A percentile compares a stretch with the other conserved stretches of the same genome.
Evolutionary conservation across 2,113 vertebrate genomes (phyloP).

Genomic region (Ciconia maguari): DNA sequence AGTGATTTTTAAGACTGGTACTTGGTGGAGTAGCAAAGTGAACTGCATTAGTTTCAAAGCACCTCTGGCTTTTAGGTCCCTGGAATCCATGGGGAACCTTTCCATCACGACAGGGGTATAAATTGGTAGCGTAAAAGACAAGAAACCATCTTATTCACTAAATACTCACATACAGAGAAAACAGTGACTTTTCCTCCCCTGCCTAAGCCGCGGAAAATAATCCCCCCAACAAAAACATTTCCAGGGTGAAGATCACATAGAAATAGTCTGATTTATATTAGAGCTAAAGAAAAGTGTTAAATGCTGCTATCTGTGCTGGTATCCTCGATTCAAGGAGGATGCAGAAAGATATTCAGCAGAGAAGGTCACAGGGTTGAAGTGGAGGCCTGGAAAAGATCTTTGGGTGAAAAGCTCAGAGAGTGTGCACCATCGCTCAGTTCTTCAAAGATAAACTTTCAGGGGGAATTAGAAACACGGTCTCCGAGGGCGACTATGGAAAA

Average conservation of each 20-base stretch:
- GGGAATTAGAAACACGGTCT: not conserved
- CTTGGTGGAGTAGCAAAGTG: not conserved
- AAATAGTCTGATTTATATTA: not conserved
- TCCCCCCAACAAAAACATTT: not conserved
- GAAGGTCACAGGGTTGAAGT: not conserved
- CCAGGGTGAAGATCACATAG: not conserved
- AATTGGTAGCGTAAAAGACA: not conserved
- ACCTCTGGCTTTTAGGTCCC: not conserved
- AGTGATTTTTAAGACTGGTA: not conserved
- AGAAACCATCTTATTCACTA: not conserved
- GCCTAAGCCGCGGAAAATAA: not conserved
- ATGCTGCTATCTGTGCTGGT: not conserved
- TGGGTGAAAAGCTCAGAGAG: not conserved
- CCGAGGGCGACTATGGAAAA: rapidly evolving
- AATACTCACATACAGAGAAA: not conserved
- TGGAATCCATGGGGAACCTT: not conserved
- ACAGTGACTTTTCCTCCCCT: not conserved
- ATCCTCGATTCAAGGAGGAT: not conserved
- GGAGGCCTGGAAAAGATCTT: not conserved
- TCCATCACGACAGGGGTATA: not conserved
- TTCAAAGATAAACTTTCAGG: not conserved
- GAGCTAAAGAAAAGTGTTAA: not conserved
- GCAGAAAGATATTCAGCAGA: not conserved
- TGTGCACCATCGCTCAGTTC: rapidly evolving
- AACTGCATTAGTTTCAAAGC: not conserved